Evolutionary conservation across 2,888 invertebrate genomes (phyloP), one percentile per base, ranked within the genome.

Genomic region (Bembecia ichneumoniformis): DNA sequence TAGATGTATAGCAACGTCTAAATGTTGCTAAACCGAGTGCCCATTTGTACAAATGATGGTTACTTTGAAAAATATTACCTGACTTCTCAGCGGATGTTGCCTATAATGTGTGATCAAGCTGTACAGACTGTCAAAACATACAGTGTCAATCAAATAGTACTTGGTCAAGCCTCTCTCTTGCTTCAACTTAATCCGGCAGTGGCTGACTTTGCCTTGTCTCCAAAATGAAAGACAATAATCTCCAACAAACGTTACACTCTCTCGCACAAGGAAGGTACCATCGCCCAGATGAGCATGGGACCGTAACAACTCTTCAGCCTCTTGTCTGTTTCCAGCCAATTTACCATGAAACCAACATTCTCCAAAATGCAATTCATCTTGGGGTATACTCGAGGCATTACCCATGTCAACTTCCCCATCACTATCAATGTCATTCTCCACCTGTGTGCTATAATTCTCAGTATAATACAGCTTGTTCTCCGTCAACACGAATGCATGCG

Each of bases 261-360:
- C 96, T 34, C 98, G 89, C 0, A 98, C 98, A 28, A 97, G 88
- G 74, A 97, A 97, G 0, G 96, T 96, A 0, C 97, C 97, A 71
- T 97, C 96, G 0, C 96, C 96, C 3, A 96, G 87, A 70, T 94
- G 90, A 0, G 95, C 90, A 70, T 96, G 95, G 4, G 90, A 89
- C 50, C 90, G 89, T 9, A 97, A 77, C 35, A 96, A 89, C 74
- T 91, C 90, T 69, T 95, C 95, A 0, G 96, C 94, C 66, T 96
- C 95, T 54, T 90, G 91, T 3, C 96, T 79, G 15, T 95, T 95
- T 17, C 93, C 94, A 13, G 92, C 90, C 36, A 97, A 77, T 71
- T 93, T 93, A 0, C 97, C 96, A 69, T 97, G 97, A 70, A 96
- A 97, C 97, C 97, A 97, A 71, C 94, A 94, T 77, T 97, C 97